Conservation (phyloP, 2,888 invertebrate species). For the Cabera pusaria region DNA sequence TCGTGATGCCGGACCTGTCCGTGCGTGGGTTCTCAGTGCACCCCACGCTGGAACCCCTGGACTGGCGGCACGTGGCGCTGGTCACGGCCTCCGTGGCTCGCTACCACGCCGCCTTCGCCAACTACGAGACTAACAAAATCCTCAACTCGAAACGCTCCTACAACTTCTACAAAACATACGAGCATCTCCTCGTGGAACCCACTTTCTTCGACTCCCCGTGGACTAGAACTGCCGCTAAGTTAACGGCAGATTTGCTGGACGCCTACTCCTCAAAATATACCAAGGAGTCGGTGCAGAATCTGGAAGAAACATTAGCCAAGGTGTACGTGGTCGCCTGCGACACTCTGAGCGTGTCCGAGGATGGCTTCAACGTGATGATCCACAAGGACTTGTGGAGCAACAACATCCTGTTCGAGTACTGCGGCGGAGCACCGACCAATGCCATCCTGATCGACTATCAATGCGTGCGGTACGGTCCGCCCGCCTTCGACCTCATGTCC, state of each 20-base stretch:
- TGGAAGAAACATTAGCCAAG: slow-evolving; percentile 43
- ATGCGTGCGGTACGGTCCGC: slow-evolving; percentile 61
- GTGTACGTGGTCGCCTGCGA: slow-evolving; percentile 50
- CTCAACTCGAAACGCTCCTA: slow-evolving; percentile 32
- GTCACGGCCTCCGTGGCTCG: slow-evolving; percentile 50
- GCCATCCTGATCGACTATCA: slow-evolving; percentile 66
- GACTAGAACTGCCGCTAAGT: slow-evolving; percentile 54
- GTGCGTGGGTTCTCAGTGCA: slow-evolving; percentile 50
- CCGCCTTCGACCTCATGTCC: slow-evolving; percentile 61
- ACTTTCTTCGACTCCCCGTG: slow-evolving; percentile 53
- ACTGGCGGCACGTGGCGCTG: slow-evolving; percentile 47
- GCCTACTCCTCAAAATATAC: slow-evolving; percentile 49
- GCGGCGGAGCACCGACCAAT: slow-evolving; percentile 43
- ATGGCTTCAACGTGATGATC: slow-evolving; percentile 56
- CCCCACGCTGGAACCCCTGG: slow-evolving; percentile 42
- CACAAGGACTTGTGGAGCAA: slow-evolving; percentile 71
- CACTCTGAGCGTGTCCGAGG: slow-evolving; percentile 42
- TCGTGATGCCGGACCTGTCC: slow-evolving; percentile 66
- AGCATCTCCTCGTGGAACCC: slow-evolving; percentile 45
- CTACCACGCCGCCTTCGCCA: slow-evolving; percentile 63
- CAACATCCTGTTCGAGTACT: slow-evolving; percentile 66
- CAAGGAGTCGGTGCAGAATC: slow-evolving; percentile 29
- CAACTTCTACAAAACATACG: slow-evolving; percentile 44
- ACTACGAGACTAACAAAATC: slow-evolving; percentile 49
- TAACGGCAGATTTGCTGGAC: slow-evolving; percentile 49